Conservation (phyloP, 1,140 invertebrate species). For the Laodelphax striatellus region DNA sequence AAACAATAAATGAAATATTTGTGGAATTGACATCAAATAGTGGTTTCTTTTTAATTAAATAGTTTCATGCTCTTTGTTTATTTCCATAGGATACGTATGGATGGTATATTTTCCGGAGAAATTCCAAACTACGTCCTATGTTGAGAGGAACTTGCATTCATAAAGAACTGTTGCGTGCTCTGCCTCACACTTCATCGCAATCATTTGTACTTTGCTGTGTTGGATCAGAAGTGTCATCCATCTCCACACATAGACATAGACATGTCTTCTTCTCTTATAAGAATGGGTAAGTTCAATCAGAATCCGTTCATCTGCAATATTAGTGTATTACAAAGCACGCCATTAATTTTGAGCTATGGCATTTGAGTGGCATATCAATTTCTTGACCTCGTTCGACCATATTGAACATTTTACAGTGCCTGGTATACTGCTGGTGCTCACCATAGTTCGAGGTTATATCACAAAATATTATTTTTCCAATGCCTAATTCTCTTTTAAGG, state of each 20-base stretch:
- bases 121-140: conserved; percentile 35
- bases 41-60: no score
- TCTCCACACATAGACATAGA: conserved; percentile 41
- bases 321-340: no score
- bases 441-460: no score
- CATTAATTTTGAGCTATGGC: no score
- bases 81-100: conserved; percentile 41
- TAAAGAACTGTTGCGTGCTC: conserved; percentile 40
- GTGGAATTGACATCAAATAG: no score
- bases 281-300: conserved; percentile 24
- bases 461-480: no score
- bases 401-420: no score
- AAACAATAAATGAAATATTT: no score
- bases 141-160: conserved; percentile 44
- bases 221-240: conserved; percentile 32
- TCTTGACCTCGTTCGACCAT: no score
- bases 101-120: conserved; percentile 47
- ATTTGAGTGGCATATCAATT: no score
- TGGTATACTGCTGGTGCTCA: no score
- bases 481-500: no score
- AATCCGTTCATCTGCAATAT: conserved; percentile 11
- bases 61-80: background rate
- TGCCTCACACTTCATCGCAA: conserved; percentile 27
- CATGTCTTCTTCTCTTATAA: conserved; percentile 33
- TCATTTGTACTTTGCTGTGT: conserved; percentile 43